Conservation (phyloP, 2,113 vertebrate species). For the Cricetomys ansorgei region DNA sequence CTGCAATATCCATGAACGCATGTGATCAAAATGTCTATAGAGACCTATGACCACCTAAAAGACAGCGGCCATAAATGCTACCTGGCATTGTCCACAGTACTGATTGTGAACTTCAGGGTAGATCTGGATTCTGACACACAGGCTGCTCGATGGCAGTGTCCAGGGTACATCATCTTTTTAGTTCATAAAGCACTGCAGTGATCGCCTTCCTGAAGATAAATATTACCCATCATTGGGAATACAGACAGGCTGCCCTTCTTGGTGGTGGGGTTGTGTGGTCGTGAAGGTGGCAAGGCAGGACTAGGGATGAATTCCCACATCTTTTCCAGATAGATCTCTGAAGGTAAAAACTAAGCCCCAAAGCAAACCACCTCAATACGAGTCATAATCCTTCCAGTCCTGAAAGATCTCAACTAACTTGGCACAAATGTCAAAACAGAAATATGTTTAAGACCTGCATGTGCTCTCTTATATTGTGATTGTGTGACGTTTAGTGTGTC, state of each 20-base stretch:
- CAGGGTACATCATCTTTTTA: background rate
- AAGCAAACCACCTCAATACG: background rate
- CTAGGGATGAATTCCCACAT: background rate
- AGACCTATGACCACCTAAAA: background rate
- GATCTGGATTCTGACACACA: background rate
- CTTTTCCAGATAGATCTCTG: background rate
- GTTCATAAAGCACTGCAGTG: background rate
- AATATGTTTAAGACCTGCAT: background rate
- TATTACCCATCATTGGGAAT: background rate
- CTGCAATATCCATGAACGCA: background rate
- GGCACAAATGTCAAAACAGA: background rate
- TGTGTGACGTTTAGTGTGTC: background rate
- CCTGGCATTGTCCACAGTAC: background rate
- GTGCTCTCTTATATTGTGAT: rapidly evolving
- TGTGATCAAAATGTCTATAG: background rate
- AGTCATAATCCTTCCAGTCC: background rate
- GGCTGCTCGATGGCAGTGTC: background rate
- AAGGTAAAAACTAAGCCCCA: background rate
- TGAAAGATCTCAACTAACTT: background rate
- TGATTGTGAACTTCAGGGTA: background rate
- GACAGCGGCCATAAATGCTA: background rate
- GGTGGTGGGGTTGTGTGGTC: background rate
- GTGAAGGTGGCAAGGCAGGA: background rate
- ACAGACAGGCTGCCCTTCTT: background rate
- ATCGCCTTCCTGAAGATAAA: background rate